Evolutionary conservation across 2,113 vertebrate genomes (phyloP).

Genomic region (Percina caprodes): DNA sequence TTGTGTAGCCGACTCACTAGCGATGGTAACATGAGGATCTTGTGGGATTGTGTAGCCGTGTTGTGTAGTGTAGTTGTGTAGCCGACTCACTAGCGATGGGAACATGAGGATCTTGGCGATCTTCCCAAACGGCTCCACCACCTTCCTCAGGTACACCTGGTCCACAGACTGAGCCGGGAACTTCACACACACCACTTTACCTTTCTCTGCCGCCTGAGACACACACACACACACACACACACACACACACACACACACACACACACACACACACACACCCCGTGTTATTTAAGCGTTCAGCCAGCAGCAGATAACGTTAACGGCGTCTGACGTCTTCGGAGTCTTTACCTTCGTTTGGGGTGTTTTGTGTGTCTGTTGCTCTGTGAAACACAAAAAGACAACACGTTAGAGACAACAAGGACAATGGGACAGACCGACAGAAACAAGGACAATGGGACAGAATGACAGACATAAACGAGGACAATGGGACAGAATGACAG

Average conservation of each 20-base stretch:
- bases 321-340: fast-evolving
- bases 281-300: not conserved
- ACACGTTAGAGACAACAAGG: not conserved
- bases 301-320: not conserved
- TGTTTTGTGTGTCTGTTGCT: not conserved
- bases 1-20: too few relatives aligned
- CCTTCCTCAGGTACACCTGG: conserved; percentile 69
- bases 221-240: not conserved
- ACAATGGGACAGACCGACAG: not conserved
- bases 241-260: not conserved
- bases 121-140: conserved; percentile 73
- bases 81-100: conserved; percentile 71
- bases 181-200: conserved; percentile 79
- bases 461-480: too few relatives aligned
- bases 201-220: conserved; percentile 31
- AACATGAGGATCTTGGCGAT: conserved; percentile 77
- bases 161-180: conserved; percentile 71
- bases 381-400: conserved; percentile 1
- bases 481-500: too few relatives aligned
- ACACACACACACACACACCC: not conserved
- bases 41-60: too few relatives aligned
- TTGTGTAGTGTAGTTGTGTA: too few relatives aligned
- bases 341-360: conserved; percentile 54
- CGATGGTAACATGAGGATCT: too few relatives aligned
- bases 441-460: too few relatives aligned